These are phyloP conservation scores for Petrocephalus sullivani DNA, from an alignment of 2,797 vertebrate genomes.

Conservation along the genomic window DNA sequence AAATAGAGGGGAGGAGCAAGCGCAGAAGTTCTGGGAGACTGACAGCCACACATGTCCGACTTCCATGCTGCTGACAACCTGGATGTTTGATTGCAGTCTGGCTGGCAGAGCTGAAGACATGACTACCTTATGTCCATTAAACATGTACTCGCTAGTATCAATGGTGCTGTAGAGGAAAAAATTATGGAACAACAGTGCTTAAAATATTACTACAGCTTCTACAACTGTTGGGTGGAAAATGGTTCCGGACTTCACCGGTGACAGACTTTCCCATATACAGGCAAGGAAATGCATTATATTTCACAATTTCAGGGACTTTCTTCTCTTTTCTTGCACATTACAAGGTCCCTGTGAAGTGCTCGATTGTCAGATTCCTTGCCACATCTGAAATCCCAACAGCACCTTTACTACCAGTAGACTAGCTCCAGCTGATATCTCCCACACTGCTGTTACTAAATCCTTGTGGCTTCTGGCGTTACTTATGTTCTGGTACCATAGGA, in stretches of 20 bases:
- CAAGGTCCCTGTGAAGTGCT: neutral
- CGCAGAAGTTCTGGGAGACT: neutral
- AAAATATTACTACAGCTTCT: neutral
- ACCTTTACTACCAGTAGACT: neutral
- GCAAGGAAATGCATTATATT: neutral
- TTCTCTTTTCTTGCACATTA: neutral
- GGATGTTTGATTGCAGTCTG: neutral
- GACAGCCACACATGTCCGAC: neutral
- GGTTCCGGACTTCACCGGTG: neutral
- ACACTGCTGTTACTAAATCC: neutral
- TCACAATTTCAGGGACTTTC: neutral
- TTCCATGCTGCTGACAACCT: neutral
- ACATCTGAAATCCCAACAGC: neutral
- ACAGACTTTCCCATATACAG: neutral
- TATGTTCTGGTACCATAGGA: neutral
- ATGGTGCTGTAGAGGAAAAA: neutral
- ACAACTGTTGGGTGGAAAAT: neutral
- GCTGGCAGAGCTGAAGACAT: neutral
- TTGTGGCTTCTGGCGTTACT: neutral
- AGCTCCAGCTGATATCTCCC: neutral
- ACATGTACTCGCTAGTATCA: neutral
- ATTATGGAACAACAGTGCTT: neutral
- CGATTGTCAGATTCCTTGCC: neutral
- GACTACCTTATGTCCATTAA: neutral
- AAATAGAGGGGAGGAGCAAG: slow-evolving; percentile 5